These are phyloP conservation scores for Orchestia grillus DNA, from an alignment of 1,140 invertebrate genomes.

Conservation along the genomic window DNA sequence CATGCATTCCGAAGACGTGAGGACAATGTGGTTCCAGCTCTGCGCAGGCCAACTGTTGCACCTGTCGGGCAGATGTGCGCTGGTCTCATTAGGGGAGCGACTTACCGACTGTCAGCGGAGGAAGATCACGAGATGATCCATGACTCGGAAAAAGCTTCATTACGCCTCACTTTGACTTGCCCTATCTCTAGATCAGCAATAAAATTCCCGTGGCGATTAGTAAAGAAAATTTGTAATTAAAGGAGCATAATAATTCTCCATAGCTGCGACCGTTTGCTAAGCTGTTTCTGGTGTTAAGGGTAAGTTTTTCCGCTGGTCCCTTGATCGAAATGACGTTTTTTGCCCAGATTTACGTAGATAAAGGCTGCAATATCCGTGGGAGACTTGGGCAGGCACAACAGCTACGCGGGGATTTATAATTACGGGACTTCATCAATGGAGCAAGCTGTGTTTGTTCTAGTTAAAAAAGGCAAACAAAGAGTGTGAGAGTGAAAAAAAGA, in stretches of 20 bases:
- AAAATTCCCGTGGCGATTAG: not conserved
- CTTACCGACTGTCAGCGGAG: not conserved
- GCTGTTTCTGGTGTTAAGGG: not conserved
- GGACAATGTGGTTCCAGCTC: not conserved
- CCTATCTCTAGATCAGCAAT: not conserved
- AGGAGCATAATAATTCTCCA: not conserved
- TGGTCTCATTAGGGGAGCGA: not conserved
- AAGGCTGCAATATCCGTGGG: not conserved
- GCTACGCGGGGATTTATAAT: not conserved
- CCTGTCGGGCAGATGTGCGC: not conserved
- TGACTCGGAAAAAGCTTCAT: not conserved
- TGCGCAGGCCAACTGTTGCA: not conserved
- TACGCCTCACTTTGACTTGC: not conserved
- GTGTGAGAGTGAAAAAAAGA: too few relatives aligned
- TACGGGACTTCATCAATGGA: not conserved
- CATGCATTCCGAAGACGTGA: not conserved
- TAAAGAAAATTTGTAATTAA: not conserved
- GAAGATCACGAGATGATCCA: not conserved
- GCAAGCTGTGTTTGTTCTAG: not conserved
- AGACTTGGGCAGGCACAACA: not conserved
- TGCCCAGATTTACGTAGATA: not conserved
- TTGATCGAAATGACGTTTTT: not conserved
- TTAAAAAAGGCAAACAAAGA: too few relatives aligned
- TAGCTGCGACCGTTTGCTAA: not conserved
- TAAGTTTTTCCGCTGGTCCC: not conserved